Conservation (phyloP, 2,797 vertebrate species). For the Miichthys miiuy region DNA sequence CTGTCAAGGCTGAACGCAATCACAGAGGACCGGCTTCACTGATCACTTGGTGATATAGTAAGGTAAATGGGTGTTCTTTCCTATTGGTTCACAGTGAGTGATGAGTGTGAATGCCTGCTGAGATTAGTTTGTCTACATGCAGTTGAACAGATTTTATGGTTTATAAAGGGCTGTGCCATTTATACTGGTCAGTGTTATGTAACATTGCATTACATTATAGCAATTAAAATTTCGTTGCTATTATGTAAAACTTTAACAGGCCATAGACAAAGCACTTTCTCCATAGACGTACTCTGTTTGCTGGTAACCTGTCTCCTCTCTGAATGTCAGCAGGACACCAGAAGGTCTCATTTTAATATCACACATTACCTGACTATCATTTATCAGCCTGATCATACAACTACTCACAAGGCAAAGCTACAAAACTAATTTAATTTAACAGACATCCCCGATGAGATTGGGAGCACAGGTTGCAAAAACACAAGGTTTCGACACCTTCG, state of each 20-base stretch:
- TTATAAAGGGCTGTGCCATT: conserved; percentile 25
- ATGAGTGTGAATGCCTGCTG: conserved; percentile 50
- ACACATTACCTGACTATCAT: not conserved
- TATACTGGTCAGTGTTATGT: conserved; percentile 33
- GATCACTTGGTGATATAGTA: conserved; percentile 69
- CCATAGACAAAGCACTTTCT: not conserved
- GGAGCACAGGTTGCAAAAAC: not conserved
- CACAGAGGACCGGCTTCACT: conserved; percentile 67
- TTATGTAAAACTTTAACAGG: conserved; percentile 21
- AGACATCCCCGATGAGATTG: not conserved
- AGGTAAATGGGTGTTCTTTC: conserved; percentile 62
- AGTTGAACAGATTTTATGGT: conserved; percentile 34
- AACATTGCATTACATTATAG: conserved; percentile 34
- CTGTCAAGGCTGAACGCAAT: conserved; percentile 75
- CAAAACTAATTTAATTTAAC: not conserved
- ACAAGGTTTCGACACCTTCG: not conserved
- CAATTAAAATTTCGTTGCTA: conserved; percentile 18
- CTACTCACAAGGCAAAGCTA: not conserved
- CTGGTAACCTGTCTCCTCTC: conserved; percentile 16
- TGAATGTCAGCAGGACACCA: conserved; percentile 7
- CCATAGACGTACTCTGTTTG: conserved; percentile 1
- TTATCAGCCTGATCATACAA: not conserved
- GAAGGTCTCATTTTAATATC: not conserved
- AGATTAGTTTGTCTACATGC: conserved; percentile 44
- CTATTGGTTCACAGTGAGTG: conserved; percentile 53